These are phyloP conservation scores for Leptosomus discolor DNA, from an alignment of 2,113 vertebrate species.

Conservation along the genomic window DNA sequence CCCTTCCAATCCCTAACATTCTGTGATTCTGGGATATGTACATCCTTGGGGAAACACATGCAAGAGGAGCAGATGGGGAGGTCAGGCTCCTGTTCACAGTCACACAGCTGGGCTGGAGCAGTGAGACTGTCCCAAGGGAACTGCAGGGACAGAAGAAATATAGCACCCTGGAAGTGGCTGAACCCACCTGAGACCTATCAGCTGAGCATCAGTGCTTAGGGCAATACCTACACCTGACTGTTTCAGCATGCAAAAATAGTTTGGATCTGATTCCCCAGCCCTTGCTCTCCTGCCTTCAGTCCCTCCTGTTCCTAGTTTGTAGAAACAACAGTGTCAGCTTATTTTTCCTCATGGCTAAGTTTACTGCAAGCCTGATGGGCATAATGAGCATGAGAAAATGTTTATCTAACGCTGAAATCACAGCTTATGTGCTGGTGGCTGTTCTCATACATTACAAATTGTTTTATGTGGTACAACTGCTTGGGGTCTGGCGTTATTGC, in stretches of 20 bases:
- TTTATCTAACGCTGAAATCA: neutral
- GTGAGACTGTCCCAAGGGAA: neutral
- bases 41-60: neutral
- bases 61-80: neutral
- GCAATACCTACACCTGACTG: neutral
- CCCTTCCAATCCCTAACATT: too few relatives aligned
- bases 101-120: neutral
- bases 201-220: neutral
- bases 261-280: neutral
- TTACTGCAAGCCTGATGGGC: neutral
- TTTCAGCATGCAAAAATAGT: rapidly evolving
- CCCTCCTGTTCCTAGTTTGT: neutral
- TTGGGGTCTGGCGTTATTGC: neutral
- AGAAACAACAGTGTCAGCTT: neutral
- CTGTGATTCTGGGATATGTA: too few relatives aligned
- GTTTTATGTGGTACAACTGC: neutral
- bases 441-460: neutral
- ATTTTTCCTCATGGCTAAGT: neutral
- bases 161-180: rapidly evolving
- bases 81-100: neutral
- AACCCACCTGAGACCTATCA: neutral
- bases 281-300: neutral
- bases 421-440: neutral
- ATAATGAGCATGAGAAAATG: neutral
- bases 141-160: neutral